Evolutionary conservation across 2,888 invertebrate species (phyloP).

Genomic region (Scelioninae gen. 1): DNA sequence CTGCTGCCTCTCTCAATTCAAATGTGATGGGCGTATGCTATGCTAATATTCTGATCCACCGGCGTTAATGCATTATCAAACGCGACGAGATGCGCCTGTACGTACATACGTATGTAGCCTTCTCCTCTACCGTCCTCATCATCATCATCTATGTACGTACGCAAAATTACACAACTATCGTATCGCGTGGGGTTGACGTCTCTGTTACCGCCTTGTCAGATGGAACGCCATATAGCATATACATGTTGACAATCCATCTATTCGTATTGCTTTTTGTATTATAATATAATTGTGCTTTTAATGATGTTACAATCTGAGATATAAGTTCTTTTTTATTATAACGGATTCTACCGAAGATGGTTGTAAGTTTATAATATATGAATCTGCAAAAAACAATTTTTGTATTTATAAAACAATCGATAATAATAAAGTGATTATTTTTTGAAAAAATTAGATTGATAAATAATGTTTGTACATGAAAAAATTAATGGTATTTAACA

Average conservation of each 20-base stretch:
- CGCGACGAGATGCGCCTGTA: conserved; percentile 76
- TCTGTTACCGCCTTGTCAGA: conserved; percentile 68
- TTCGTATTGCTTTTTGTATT: conserved; percentile 7
- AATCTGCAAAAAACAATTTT: too few relatives aligned
- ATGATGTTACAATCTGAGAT: too few relatives aligned
- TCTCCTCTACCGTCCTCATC: conserved; percentile 39
- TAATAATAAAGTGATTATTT: too few relatives aligned
- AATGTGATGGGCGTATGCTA: conserved; percentile 84
- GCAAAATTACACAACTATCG: conserved; percentile 64
- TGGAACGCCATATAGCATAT: conserved; percentile 4
- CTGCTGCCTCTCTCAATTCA: conserved; percentile 80
- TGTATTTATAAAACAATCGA: too few relatives aligned
- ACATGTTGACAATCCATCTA: conserved; percentile 9
- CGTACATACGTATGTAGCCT: conserved; percentile 68
- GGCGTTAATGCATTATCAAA: conserved; percentile 84
- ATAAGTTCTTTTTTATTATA: too few relatives aligned
- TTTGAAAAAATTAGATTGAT: too few relatives aligned
- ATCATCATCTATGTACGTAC: conserved; percentile 38
- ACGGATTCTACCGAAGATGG: too few relatives aligned
- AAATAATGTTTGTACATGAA: too few relatives aligned
- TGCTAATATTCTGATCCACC: conserved; percentile 83
- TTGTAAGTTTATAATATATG: too few relatives aligned
- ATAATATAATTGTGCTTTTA: too few relatives aligned
- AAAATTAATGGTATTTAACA: too few relatives aligned
- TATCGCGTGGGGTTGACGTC: conserved; percentile 69